These are phyloP conservation scores for Reticulitermes lucifugus DNA, from an alignment of 2,888 invertebrate species.

Conservation along the genomic window DNA sequence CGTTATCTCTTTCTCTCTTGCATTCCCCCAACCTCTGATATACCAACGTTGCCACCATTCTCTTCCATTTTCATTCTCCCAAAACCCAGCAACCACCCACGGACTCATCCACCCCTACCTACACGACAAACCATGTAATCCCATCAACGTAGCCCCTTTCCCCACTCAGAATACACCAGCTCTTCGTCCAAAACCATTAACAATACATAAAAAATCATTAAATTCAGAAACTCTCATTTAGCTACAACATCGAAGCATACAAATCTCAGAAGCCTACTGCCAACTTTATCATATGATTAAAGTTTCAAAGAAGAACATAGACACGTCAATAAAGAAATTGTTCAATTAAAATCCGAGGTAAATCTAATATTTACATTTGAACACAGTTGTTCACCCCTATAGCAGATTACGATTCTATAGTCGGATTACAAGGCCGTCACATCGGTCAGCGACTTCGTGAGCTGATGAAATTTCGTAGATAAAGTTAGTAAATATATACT, in stretches of 20 bases:
- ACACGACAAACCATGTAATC: constrained; percentile 44
- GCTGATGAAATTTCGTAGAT: too few relatives aligned
- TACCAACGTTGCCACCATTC: constrained; percentile 26
- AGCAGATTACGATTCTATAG: too few relatives aligned
- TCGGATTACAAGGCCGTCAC: too few relatives aligned
- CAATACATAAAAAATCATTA: background rate
- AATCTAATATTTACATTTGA: too few relatives aligned
- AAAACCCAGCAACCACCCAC: constrained; percentile 18
- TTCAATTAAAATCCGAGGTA: background rate
- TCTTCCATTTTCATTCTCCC: constrained; percentile 36
- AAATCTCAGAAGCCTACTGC: background rate
- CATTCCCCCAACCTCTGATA: constrained; percentile 13
- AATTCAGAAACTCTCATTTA: background rate
- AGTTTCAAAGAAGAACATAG: background rate
- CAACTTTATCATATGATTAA: background rate
- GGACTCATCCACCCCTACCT: constrained; percentile 3
- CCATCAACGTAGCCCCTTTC: constrained; percentile 43
- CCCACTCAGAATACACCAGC: background rate
- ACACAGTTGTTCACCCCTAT: too few relatives aligned
- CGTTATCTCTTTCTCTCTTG: constrained; percentile 34
- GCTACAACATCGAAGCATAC: background rate
- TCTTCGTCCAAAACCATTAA: constrained; percentile 34
- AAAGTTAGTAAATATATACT: too few relatives aligned
- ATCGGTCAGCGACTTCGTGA: too few relatives aligned
- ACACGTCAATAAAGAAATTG: background rate